Base-by-base conservation (phyloP, 1,140 invertebrate genomes). In the Bombus picipes region DNA sequence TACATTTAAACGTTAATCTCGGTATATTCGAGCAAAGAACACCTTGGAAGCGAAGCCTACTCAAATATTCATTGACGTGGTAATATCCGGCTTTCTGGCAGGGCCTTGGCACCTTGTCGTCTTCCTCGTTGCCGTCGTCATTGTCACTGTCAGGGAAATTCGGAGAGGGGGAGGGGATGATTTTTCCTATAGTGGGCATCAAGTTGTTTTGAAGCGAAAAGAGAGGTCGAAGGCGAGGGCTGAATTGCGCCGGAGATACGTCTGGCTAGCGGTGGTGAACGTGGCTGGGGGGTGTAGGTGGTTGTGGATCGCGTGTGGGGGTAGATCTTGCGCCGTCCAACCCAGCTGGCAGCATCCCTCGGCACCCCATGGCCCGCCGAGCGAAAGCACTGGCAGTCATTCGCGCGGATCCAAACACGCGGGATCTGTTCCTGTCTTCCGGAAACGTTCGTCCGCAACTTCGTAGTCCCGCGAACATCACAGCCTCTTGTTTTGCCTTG, bases 261-360 rank as follows among this genome's bases (percentile, higher is more conserved):
- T 41, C 85, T 77, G 78, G 78, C 73, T 74, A 72, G n/a, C 47
- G 66, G 79, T 57, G 83, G 85, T 57, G 87, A 80, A 88, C 71
- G 70, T 77, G 65, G 81, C 70, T 53, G 43, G 76, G 80, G 80
- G 82, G 75, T 78, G 85, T 43, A 75, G 85, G 87, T 82, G 75
- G 82, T 72, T 41, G 72, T 81, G 77, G 87, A 84, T 74, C 66
- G 72, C 71, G 87, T 75, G 92, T 88, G 92, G 93, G 92, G 93
- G 92, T 92, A 93, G 94, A 95, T 95, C 92, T 94, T 95, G 94
- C 94, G 94, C 94, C 87, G 93, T 95, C 92, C 92, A 91, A 91
- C 83, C 92, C 84, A 94, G 92, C 92, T 93, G 91, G 92, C 94
- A 95, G 94, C 94, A 95, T 95, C 94, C 94, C 94, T 93, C 92